A percentile compares a stretch with the other conserved stretches of the same genome.
Evolutionary conservation across 2,113 vertebrate genomes (phyloP).

Genomic region (Excalfactoria chinensis): DNA sequence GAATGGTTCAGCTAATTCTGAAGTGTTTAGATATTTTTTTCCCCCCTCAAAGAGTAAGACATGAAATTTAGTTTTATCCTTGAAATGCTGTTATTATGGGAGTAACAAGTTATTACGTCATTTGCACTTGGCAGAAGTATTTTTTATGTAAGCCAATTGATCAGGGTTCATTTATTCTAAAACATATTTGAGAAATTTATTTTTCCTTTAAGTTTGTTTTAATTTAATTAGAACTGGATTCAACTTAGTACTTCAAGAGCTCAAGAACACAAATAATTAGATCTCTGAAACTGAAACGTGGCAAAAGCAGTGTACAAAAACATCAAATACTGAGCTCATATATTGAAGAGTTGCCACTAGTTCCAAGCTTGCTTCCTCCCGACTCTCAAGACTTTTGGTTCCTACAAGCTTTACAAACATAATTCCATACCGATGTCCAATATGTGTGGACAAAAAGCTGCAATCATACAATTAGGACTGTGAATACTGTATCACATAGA

Average conservation of each 20-base stretch:
- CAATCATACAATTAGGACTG: not conserved
- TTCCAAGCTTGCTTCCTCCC: not conserved
- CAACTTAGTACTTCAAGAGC: not conserved
- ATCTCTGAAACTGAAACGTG: not conserved
- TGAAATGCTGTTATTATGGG: constrained; percentile 18
- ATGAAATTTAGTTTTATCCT: not conserved
- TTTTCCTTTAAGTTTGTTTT: not conserved
- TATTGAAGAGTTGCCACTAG: not conserved
- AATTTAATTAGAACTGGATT: not conserved
- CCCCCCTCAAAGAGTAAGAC: not conserved
- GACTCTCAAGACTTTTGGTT: not conserved
- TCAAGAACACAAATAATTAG: not conserved
- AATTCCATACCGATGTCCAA: not conserved
- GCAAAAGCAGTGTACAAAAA: not conserved
- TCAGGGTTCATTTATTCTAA: not conserved
- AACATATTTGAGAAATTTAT: not conserved
- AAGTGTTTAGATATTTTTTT: not conserved
- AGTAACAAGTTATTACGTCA: constrained; percentile 11
- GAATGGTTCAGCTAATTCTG: not conserved
- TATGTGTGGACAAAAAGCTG: not conserved
- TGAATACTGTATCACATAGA: not conserved
- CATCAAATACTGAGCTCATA: not conserved
- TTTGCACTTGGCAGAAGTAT: constrained; percentile 6
- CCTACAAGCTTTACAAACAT: not conserved
- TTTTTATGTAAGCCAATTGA: constrained; percentile 25